A percentile compares a stretch with the other conserved stretches of the same genome.
Evolutionary conservation across 2,888 invertebrate genomes (phyloP).

Genomic region (Gymnocheta viridis): DNA sequence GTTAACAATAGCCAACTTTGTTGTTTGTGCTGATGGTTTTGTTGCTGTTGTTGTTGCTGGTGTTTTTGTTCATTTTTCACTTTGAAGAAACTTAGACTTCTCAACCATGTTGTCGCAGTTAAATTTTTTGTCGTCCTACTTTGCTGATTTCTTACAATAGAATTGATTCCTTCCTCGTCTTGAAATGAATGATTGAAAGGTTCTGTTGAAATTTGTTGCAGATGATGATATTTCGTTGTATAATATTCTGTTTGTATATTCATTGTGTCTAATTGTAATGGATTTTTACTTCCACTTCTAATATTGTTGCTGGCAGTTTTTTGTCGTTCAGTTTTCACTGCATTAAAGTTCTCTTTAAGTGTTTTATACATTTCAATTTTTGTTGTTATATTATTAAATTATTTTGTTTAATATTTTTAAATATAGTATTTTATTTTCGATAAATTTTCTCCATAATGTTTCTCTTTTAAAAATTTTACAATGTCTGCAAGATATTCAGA

Average conservation of each 20-base stretch:
- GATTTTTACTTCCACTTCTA: neutral
- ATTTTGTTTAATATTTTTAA: neutral
- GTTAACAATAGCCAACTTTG: slow-evolving; percentile 58
- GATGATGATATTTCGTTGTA: slow-evolving; percentile 9
- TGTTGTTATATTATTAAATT: neutral
- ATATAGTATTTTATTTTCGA: no score
- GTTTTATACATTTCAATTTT: slow-evolving; percentile 34
- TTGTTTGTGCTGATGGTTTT: slow-evolving; percentile 14
- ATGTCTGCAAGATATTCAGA: no score
- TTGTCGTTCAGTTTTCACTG: slow-evolving; percentile 15
- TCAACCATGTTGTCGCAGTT: slow-evolving; percentile 37
- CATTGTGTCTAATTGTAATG: slow-evolving; percentile 4
- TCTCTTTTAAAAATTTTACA: no score
- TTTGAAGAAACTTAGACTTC: slow-evolving; percentile 43
- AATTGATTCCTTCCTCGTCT: slow-evolving; percentile 56
- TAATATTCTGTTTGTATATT: neutral
- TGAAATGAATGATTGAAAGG: slow-evolving; percentile 68
- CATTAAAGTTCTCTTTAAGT: slow-evolving; percentile 19
- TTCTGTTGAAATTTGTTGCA: slow-evolving; percentile 47
- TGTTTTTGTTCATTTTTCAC: slow-evolving; percentile 35
- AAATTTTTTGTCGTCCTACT: slow-evolving; percentile 64
- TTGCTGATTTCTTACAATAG: slow-evolving; percentile 69
- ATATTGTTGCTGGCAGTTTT: neutral
- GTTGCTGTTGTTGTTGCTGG: slow-evolving; percentile 21
- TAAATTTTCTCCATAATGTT: neutral